Evolutionary conservation across 2,797 vertebrate genomes (phyloP).

Genomic region (Lagorchestes hirsutus): DNA sequence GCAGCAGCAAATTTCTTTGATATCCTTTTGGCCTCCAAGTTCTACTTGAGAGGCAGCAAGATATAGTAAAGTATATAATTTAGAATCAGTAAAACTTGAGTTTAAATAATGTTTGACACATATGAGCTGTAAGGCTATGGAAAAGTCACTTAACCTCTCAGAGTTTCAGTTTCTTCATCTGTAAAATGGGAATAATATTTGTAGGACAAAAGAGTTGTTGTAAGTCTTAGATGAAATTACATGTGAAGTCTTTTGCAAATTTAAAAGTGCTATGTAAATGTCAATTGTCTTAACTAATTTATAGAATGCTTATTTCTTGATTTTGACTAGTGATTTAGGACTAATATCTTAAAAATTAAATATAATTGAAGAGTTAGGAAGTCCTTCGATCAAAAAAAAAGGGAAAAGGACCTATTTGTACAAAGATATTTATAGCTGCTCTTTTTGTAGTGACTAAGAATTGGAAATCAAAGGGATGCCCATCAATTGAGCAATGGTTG

Average conservation of each 20-base stretch:
- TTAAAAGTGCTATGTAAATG: background rate
- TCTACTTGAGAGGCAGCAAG: conserved; percentile 3
- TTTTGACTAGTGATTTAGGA: background rate
- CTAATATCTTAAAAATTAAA: background rate
- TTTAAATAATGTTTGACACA: background rate
- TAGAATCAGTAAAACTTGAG: background rate
- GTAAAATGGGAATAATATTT: background rate
- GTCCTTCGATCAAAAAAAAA: no score
- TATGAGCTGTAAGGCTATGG: background rate
- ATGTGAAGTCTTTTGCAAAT: background rate
- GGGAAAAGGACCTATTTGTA: no score
- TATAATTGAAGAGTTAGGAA: background rate
- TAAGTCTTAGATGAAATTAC: background rate
- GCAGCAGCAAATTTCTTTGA: background rate
- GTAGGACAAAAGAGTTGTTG: background rate
- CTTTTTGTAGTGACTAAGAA: no score
- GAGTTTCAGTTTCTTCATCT: background rate
- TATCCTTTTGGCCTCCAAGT: background rate
- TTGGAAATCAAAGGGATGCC: no score
- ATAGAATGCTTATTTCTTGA: background rate
- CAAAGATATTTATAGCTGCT: no score
- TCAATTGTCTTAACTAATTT: background rate
- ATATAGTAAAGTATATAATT: background rate
- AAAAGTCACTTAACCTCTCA: background rate
- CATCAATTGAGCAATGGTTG: no score